These are phyloP conservation scores for Vimba vimba DNA, from an alignment of 2,113 vertebrate species.

Conservation along the genomic window DNA sequence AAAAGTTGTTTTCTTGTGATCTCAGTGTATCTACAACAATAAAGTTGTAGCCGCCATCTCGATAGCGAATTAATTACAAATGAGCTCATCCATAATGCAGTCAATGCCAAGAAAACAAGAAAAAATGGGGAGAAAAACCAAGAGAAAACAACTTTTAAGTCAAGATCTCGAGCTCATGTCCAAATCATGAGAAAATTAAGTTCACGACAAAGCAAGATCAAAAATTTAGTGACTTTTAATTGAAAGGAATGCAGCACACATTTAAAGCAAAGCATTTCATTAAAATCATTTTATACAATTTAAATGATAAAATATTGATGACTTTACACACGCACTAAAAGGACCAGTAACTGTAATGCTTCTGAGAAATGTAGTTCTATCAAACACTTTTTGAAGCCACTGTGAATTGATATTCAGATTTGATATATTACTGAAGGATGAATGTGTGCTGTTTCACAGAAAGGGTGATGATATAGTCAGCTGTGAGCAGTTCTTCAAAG, in stretches of 20 bases:
- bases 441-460: neutral
- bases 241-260: neutral
- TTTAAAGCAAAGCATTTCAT: neutral
- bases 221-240: neutral
- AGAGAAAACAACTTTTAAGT: neutral
- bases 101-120: neutral
- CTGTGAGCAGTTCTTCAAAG: neutral
- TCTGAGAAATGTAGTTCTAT: neutral
- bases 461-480: neutral
- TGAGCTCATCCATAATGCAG: neutral
- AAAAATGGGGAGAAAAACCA: neutral
- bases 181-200: neutral
- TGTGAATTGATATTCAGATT: neutral
- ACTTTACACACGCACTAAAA: too few relatives aligned
- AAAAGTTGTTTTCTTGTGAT: neutral
- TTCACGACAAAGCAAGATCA: neutral
- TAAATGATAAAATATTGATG: too few relatives aligned
- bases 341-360: neutral
- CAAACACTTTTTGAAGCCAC: neutral
- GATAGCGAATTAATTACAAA: too few relatives aligned
- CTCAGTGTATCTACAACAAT: neutral
- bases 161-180: neutral
- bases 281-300: too few relatives aligned
- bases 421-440: constrained; percentile 11
- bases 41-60: neutral